phyloP scores from a whole-genome alignment of 1,140 invertebrate species.

The Drosophila novamexicana region DNA sequence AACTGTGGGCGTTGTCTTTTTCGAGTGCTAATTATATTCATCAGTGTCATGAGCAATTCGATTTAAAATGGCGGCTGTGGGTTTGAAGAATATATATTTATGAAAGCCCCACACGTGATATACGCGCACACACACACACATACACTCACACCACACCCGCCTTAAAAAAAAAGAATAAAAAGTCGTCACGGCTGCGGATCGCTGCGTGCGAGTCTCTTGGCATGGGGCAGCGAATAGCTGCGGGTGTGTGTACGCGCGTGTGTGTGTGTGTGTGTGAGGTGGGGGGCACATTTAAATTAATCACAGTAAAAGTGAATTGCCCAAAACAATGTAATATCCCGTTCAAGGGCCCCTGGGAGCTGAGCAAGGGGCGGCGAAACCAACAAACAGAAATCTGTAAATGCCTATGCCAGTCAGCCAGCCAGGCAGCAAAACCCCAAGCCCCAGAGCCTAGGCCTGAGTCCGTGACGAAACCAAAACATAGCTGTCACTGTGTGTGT shows the following conservation, averaged over 20 bases:
- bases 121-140: constrained; percentile 4
- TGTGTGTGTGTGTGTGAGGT: neutral
- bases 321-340: constrained; percentile 81
- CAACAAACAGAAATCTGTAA: constrained; percentile 74
- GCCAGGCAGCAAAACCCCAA: constrained; percentile 8
- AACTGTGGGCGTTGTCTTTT: constrained; percentile 74
- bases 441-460: constrained; percentile 29
- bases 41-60: constrained; percentile 63
- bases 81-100: constrained; percentile 70
- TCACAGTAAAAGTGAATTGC: constrained; percentile 81
- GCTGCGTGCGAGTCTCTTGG: constrained; percentile 14
- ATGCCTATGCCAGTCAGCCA: constrained; percentile 31
- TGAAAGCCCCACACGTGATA: constrained; percentile 75
- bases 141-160: neutral
- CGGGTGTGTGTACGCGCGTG: neutral
- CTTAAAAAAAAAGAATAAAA: constrained; percentile 20
- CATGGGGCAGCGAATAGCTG: constrained; percentile 21
- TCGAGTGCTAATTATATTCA: constrained; percentile 66
- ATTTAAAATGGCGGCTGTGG: constrained; percentile 71
- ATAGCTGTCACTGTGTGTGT: constrained; percentile 61
- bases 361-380: neutral
- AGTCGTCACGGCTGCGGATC: constrained; percentile 39
- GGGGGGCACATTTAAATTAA: constrained; percentile 74
- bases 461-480: constrained; percentile 77
- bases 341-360: constrained; percentile 64